Evolutionary conservation across 2,113 vertebrate species (phyloP), one percentile per base, ranked within the genome.

Genomic region (Rhadina sibilatrix): DNA sequence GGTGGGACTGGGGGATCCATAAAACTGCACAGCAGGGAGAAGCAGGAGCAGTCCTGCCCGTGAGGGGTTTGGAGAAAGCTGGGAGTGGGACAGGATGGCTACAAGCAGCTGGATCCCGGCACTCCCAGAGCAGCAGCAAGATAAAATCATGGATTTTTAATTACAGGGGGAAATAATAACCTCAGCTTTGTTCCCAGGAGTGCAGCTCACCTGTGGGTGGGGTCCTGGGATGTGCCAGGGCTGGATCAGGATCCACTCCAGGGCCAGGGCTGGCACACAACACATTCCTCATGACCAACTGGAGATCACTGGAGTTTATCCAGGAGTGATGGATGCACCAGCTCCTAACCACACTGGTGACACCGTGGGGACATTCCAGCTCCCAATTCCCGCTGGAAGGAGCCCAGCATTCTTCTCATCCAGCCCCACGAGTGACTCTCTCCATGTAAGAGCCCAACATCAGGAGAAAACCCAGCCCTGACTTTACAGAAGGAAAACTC

Each of bases 131-230:
- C 19, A 23, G 4, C 37, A 44, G 60, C 37, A 42, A 0, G 4
- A 44, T 17, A 22, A 64, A 53, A 64, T 35, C 1, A 44, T 6
- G 25, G 49, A 35, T 46, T 65, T 65, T 65, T 35, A 80, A 80
- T 20, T 19, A 9, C 12, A 20, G 20, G 25, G 27, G 21, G 4
- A 35, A 61, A 37, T 18, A 35, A 65, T 4, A 24, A 35, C 10
- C 35, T 33, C 22, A 65, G 31, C 12, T 78, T 72, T 49, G 59
- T 11, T 40, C 71, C 57, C 84, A 83, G n/a, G n/a, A 21, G 15
- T 0, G 0, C 70, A 52, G 78, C 44, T 70, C 17, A 2, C 53
- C 33, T 5, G 4, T 2, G 1, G 21, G 30, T 27, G 15, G 24
- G 15, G 10, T 46, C 19, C 10, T 8, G 50, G 56, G 61, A 40